Conservation (phyloP, 2,888 invertebrate species). For the Digitonthophagus gazella region DNA sequence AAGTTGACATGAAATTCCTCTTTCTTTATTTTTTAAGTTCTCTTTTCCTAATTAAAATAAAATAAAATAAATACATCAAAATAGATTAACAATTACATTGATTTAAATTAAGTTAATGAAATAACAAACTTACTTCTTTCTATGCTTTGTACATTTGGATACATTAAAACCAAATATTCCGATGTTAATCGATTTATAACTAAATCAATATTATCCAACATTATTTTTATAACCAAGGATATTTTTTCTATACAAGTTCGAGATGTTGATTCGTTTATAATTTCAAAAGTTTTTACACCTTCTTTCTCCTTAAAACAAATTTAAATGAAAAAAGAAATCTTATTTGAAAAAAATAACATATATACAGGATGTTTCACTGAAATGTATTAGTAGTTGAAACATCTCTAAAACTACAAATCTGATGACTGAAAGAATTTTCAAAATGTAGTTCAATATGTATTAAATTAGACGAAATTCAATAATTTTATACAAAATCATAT, state of each 20-base stretch:
- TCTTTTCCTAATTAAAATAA: constrained; percentile 45
- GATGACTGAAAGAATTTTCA: too few relatives aligned
- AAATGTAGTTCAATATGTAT: too few relatives aligned
- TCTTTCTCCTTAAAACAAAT: constrained; percentile 39
- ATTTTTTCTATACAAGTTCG: constrained; percentile 45
- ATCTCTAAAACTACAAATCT: too few relatives aligned
- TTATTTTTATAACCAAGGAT: constrained; percentile 47
- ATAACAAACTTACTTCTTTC: constrained; percentile 41
- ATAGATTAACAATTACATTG: neutral
- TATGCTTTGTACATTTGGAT: constrained; percentile 40
- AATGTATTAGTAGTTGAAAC: too few relatives aligned
- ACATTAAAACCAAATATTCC: constrained; percentile 44
- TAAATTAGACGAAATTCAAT: too few relatives aligned
- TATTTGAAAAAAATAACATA: too few relatives aligned
- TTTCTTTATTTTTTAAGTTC: constrained; percentile 55
- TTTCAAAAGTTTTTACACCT: constrained; percentile 42
- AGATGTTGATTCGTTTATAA: constrained; percentile 47
- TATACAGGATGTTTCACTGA: too few relatives aligned
- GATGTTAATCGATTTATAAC: constrained; percentile 47
- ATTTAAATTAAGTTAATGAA: neutral
- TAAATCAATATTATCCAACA: constrained; percentile 51
- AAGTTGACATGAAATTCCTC: constrained; percentile 59
- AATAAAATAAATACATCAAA: neutral
- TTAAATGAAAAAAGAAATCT: too few relatives aligned
- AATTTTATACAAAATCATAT: too few relatives aligned